Evolutionary conservation across 2,888 invertebrate species (phyloP).

Genomic region (Noctua fimbriata): DNA sequence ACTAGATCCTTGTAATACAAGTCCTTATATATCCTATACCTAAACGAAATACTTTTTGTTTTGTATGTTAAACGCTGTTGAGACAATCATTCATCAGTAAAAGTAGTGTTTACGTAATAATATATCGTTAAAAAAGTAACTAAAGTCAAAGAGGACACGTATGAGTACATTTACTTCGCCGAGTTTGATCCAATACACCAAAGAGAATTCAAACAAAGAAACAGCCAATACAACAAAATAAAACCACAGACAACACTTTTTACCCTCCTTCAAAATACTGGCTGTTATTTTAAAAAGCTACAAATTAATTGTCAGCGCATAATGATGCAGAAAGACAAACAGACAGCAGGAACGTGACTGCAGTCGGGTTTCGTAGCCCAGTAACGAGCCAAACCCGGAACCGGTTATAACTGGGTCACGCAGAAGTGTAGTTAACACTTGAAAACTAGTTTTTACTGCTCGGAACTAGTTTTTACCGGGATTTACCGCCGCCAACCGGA

Average conservation of each 20-base stretch:
- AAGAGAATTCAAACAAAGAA: background rate
- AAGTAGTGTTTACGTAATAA: too few relatives aligned
- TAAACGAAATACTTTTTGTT: background rate
- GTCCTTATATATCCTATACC: too few relatives aligned
- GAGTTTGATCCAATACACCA: background rate
- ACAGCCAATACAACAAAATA: background rate
- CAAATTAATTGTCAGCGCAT: constrained; percentile 70
- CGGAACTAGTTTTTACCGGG: constrained; percentile 67
- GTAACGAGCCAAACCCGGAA: constrained; percentile 74
- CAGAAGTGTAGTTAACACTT: constrained; percentile 71
- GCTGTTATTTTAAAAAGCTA: constrained; percentile 46
- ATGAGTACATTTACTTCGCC: background rate
- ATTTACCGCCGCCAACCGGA: constrained; percentile 52
- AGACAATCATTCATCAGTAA: too few relatives aligned
- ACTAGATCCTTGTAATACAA: too few relatives aligned
- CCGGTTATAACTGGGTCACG: constrained; percentile 72
- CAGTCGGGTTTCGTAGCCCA: constrained; percentile 61
- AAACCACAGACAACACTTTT: background rate
- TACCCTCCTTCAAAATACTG: background rate
- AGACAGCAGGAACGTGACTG: constrained; percentile 71
- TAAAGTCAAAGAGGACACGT: background rate
- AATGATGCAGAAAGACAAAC: constrained; percentile 70
- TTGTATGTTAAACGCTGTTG: background rate
- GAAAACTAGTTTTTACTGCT: constrained; percentile 58
- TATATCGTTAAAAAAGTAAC: background rate